Evolutionary conservation across 2,113 vertebrate genomes (phyloP).

Genomic region (Mastomys coucha): DNA sequence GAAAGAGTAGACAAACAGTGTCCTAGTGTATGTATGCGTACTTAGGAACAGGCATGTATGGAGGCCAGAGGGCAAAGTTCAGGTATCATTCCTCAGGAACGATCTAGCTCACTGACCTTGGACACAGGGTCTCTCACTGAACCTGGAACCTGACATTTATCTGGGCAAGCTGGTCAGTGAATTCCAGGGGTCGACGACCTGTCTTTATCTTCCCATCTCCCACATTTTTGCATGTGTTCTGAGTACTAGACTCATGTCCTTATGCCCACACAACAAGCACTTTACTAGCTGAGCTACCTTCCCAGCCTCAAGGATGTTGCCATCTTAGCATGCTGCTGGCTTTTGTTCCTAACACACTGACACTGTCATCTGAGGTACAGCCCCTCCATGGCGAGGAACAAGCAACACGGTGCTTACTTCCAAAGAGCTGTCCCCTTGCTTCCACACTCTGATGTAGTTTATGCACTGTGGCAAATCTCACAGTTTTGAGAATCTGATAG

Average conservation of each 20-base stretch:
- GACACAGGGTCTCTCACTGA: neutral
- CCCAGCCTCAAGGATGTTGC: neutral
- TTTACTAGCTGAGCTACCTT: neutral
- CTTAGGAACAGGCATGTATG: neutral
- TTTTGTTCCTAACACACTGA: neutral
- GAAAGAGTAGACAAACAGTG: neutral
- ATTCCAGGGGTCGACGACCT: neutral
- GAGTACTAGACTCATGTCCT: neutral
- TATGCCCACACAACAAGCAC: neutral
- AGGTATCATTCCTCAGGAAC: neutral
- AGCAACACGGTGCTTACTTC: neutral
- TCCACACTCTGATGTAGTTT: neutral
- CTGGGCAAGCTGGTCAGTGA: neutral
- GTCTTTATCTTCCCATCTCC: neutral
- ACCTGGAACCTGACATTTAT: neutral
- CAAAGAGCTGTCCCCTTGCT: neutral
- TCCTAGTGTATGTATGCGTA: neutral
- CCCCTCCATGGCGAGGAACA: neutral
- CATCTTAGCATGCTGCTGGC: neutral
- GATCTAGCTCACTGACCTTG: neutral
- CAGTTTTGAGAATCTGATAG: neutral
- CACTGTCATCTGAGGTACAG: neutral
- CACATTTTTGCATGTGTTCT: neutral
- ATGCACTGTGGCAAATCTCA: neutral
- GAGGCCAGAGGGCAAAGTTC: neutral